Percentiles rank a stretch among this genome's conserved stretches.
Evolutionary conservation across 1,140 invertebrate species (phyloP).

Genomic region (Pygmarrhopalites habei): DNA sequence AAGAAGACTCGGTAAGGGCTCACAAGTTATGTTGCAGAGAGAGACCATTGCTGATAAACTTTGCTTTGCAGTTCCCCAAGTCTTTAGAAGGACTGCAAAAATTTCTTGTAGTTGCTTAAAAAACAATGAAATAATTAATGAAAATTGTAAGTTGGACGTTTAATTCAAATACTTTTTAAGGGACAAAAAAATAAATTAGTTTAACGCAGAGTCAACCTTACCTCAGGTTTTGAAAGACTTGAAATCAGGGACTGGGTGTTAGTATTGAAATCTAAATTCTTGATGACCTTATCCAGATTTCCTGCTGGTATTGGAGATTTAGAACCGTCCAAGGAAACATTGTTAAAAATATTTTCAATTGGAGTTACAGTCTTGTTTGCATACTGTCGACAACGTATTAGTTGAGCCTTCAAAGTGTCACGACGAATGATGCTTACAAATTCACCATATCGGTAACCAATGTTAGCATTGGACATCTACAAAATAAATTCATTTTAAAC

Average conservation of each 20-base stretch:
- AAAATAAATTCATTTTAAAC: background rate
- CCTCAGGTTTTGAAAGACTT: background rate
- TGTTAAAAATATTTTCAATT: background rate
- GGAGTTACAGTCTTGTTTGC: background rate
- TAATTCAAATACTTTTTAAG: too few species aligned
- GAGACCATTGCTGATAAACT: background rate
- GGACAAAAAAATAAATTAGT: too few species aligned
- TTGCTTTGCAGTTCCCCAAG: background rate
- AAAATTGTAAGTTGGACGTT: too few species aligned
- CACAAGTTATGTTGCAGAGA: background rate
- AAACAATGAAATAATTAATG: too few species aligned
- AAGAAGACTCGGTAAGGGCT: background rate
- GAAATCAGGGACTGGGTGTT: background rate
- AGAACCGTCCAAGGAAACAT: background rate
- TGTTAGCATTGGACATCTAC: background rate
- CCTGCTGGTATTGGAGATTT: background rate
- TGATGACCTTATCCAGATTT: background rate
- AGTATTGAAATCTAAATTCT: background rate
- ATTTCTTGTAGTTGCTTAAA: constrained; percentile 1
- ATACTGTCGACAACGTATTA: background rate
- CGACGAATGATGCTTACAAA: background rate
- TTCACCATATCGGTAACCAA: background rate
- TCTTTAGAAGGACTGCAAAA: background rate
- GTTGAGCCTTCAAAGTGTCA: background rate
- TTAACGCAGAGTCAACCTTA: too few species aligned